Percentiles rank a stretch among this genome's conserved stretches.
Evolutionary conservation across 2,113 vertebrate species (phyloP).

Genomic region (Hystrix cristata): DNA sequence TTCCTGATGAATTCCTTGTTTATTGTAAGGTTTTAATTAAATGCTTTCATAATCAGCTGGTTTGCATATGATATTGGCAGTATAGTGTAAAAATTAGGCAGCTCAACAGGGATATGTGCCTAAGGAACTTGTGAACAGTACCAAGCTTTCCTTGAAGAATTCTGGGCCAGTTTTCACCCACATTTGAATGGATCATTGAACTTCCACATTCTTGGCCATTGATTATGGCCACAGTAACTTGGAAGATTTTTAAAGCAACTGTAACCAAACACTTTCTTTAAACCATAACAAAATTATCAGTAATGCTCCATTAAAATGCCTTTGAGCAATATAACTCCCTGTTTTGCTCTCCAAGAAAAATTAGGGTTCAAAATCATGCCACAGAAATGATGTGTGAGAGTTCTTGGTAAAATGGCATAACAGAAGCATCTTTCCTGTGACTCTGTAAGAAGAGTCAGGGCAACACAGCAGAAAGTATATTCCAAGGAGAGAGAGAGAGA

Average conservation of each 20-base stretch:
- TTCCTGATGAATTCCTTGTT: background rate
- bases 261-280: background rate
- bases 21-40: background rate
- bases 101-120: background rate
- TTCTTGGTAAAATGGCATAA: background rate
- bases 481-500: background rate
- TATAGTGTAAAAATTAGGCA: background rate
- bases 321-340: background rate
- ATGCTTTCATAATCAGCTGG: background rate
- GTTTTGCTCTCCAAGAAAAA: conserved; percentile 30
- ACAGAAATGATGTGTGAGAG: background rate
- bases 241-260: conserved; percentile 3
- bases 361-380: background rate
- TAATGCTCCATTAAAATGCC: background rate
- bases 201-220: background rate
- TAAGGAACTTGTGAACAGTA: background rate
- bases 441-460: background rate
- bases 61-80: background rate
- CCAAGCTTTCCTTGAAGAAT: background rate
- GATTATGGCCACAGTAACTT: background rate
- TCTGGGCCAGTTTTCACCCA: background rate
- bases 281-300: conserved; percentile 6
- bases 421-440: background rate
- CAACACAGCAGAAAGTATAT: background rate
- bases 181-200: background rate